phyloP scores from a whole-genome alignment of 2,113 vertebrate genomes.

The Corynorhinus townsendii region DNA sequence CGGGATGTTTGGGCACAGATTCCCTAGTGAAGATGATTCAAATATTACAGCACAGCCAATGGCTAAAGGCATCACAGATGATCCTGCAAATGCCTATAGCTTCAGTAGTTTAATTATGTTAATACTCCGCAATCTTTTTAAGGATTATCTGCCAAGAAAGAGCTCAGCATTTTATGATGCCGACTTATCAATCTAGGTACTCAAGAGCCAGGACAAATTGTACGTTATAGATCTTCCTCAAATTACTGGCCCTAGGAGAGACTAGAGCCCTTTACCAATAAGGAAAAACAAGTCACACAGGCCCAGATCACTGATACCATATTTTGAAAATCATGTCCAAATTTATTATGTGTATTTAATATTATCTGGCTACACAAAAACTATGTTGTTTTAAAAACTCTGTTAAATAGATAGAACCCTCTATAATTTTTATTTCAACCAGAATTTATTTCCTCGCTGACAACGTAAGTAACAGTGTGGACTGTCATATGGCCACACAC shows the following conservation, averaged over 20 bases:
- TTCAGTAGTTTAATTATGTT: not conserved
- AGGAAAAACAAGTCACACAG: not conserved
- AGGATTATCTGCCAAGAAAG: not conserved
- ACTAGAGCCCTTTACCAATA: not conserved
- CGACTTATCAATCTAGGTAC: not conserved
- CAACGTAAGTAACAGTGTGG: not conserved
- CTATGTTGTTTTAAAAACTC: not conserved
- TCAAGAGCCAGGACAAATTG: not conserved
- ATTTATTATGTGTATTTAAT: not conserved
- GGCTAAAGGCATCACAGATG: not conserved
- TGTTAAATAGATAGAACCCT: not conserved
- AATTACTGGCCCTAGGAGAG: not conserved
- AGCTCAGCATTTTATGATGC: not conserved
- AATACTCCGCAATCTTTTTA: not conserved
- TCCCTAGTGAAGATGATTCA: not conserved
- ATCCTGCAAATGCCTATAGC: not conserved
- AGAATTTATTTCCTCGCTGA: not conserved
- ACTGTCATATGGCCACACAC: not conserved
- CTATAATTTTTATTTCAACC: not conserved
- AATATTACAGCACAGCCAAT: not conserved
- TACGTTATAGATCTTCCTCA: not conserved
- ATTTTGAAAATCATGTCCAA: slow-evolving; percentile 8
- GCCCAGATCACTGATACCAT: not conserved
- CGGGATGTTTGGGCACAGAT: not conserved
- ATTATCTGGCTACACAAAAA: not conserved